phyloP scores from a whole-genome alignment of 2,888 invertebrate species.

The Rhaphigaster nebulosa region DNA sequence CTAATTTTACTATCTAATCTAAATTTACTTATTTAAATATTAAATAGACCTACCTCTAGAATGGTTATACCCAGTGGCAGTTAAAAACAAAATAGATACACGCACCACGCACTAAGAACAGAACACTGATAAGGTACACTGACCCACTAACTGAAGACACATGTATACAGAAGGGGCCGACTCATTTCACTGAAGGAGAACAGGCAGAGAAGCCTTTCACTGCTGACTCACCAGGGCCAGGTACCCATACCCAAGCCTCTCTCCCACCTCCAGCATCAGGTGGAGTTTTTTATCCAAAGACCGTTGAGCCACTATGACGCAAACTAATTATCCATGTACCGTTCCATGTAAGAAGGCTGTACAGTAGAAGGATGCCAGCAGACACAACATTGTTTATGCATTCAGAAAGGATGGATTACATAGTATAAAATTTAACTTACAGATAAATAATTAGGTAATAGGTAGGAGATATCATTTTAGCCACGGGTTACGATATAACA shows the following conservation, averaged over 20 bases:
- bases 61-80: background rate
- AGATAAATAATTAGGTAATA: no score
- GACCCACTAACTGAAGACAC: background rate
- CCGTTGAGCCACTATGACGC: background rate
- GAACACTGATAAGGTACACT: background rate
- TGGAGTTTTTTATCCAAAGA: background rate
- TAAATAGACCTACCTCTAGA: background rate
- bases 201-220: background rate
- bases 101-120: background rate
- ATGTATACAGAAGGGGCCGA: background rate
- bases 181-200: constrained; percentile 28
- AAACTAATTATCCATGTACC: background rate
- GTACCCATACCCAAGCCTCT: background rate
- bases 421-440: no score
- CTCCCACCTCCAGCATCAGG: background rate
- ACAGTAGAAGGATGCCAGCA: no score
- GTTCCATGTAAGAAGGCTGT: background rate
- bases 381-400: no score
- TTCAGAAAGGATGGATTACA: no score
- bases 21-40: background rate
- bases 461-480: no score
- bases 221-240: background rate
- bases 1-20: no score
- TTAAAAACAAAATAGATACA: background rate
- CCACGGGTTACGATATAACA: no score